Evolutionary conservation across 2,113 vertebrate genomes (phyloP).

Genomic region (Datnioides undecimradiatus): DNA sequence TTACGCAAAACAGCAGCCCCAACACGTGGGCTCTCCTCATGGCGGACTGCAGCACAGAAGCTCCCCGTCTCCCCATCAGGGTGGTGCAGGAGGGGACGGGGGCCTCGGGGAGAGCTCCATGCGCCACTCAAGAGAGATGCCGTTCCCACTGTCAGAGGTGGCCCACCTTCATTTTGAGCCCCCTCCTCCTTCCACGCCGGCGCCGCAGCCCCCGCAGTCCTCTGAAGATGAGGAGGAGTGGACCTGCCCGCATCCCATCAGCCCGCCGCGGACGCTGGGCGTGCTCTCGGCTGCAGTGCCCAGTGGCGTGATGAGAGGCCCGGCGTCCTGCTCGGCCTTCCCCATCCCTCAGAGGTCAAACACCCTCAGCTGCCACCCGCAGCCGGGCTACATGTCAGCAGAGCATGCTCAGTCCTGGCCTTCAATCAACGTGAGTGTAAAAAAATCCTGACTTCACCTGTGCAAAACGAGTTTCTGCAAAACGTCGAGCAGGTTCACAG

Average conservation of each 20-base stretch:
- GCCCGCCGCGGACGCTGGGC: slow-evolving; percentile 87
- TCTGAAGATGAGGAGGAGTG: slow-evolving; percentile 96
- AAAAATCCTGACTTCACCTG: neutral
- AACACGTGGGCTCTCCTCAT: slow-evolving; percentile 67
- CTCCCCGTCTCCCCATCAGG: slow-evolving; percentile 67
- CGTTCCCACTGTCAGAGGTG: slow-evolving; percentile 92
- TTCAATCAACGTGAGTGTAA: slow-evolving; percentile 92
- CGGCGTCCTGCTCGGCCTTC: slow-evolving; percentile 93
- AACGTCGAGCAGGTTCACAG: neutral
- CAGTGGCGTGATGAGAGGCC: slow-evolving; percentile 87
- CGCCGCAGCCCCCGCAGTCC: slow-evolving; percentile 86
- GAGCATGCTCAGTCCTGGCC: slow-evolving; percentile 99
- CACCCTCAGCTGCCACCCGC: slow-evolving; percentile 86
- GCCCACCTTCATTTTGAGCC: slow-evolving; percentile 90
- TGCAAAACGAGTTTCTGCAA: neutral
- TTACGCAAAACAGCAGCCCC: slow-evolving; percentile 84
- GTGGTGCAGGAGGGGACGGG: slow-evolving; percentile 69
- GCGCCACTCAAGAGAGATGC: slow-evolving; percentile 87
- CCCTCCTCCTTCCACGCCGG: slow-evolving; percentile 72
- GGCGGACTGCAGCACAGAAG: slow-evolving; percentile 73
- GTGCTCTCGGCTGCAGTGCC: slow-evolving; percentile 84
- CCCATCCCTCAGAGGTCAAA: slow-evolving; percentile 87
- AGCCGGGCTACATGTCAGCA: slow-evolving; percentile 83
- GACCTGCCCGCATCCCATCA: slow-evolving; percentile 90
- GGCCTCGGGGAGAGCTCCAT: slow-evolving; percentile 78